Conservation (phyloP, 2,113 vertebrate genomes). For the Saccopteryx bilineata region DNA sequence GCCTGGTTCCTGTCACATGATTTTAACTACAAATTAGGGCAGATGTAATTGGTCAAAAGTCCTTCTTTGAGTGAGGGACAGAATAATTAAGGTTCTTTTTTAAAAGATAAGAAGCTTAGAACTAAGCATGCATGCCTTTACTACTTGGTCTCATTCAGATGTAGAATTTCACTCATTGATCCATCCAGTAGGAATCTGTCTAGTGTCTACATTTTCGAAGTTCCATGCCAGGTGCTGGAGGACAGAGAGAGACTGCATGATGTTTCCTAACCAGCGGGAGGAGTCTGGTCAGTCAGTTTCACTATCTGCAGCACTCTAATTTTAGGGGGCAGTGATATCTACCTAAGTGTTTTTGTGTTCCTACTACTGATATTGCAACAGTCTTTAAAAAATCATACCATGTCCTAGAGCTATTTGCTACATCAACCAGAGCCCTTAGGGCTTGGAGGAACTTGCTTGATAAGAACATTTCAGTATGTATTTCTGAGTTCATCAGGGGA, state of each 20-base stretch:
- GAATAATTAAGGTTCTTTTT: not conserved
- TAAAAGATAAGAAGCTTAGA: not conserved
- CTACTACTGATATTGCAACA: not conserved
- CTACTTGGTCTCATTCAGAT: not conserved
- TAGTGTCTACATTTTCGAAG: not conserved
- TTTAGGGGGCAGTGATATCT: not conserved
- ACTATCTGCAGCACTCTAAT: not conserved
- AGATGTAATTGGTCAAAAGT: not conserved
- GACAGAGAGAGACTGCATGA: not conserved
- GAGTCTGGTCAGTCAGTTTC: not conserved
- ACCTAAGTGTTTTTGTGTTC: not conserved
- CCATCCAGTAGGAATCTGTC: not conserved
- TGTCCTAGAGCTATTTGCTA: not conserved
- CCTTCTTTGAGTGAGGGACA: not conserved
- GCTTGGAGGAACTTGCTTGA: constrained; percentile 42
- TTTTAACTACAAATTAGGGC: not conserved
- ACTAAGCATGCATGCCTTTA: not conserved
- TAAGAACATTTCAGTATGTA: constrained; percentile 19
- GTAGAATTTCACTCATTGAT: not conserved
- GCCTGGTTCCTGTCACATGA: not conserved
- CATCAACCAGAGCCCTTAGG: not conserved
- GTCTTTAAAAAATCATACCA: constrained; percentile 39
- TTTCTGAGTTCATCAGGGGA: not conserved
- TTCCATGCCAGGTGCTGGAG: no score
- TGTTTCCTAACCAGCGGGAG: no score